Conservation (phyloP, 2,888 invertebrate species). For the Orthosia gothica region DNA sequence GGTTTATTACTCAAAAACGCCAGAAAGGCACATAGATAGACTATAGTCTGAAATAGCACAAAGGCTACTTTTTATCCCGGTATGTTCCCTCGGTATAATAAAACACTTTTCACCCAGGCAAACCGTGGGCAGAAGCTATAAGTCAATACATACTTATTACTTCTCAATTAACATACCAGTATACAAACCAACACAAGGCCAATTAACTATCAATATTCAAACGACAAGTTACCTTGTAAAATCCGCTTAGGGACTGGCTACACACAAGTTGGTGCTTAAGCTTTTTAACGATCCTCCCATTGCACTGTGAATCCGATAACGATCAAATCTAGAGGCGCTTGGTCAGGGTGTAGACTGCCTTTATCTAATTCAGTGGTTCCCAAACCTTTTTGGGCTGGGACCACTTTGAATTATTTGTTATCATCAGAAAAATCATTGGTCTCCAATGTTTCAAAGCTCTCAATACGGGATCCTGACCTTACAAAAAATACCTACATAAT, state of each 20-base stretch:
- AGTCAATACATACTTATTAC: not conserved
- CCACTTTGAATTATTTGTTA: too few species aligned
- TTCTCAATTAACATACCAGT: not conserved
- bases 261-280: slow-evolving; percentile 50
- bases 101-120: too few species aligned
- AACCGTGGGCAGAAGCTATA: not conserved
- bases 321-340: slow-evolving; percentile 63
- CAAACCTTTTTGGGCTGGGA: too few species aligned
- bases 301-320: slow-evolving; percentile 63
- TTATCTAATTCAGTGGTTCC: slow-evolving; percentile 41
- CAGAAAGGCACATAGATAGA: too few species aligned
- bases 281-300: slow-evolving; percentile 61
- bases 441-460: too few species aligned
- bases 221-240: slow-evolving; percentile 37
- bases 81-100: too few species aligned
- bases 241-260: slow-evolving; percentile 25
- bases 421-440: too few species aligned
- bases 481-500: too few species aligned
- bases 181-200: not conserved
- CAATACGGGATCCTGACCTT: too few species aligned
- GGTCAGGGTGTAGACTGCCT: slow-evolving; percentile 59
- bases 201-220: slow-evolving; percentile 45
- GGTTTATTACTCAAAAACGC: too few species aligned
- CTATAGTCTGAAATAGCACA: too few species aligned
- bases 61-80: too few species aligned